Percentiles rank a stretch among this genome's conserved stretches.
phyloP scores from a whole-genome alignment of 2,888 invertebrate genomes.

The Artemia sp. region DNA sequence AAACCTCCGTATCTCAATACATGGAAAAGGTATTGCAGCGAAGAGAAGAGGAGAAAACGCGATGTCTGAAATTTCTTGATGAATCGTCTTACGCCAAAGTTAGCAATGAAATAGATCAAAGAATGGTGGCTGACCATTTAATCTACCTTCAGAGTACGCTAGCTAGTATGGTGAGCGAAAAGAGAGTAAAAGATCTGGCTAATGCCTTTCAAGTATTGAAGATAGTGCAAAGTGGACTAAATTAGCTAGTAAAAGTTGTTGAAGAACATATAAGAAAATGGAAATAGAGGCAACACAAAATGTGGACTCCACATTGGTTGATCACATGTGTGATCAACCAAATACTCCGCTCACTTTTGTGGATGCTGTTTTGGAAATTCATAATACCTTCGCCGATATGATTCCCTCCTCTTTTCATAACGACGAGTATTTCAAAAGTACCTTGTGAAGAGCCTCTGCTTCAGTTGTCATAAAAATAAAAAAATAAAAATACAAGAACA shows the following conservation, averaged over 20 bases:
- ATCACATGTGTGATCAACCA: constrained; percentile 47
- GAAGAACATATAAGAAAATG: constrained; percentile 53
- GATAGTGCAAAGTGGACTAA: constrained; percentile 58
- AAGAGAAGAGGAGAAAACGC: constrained; percentile 55
- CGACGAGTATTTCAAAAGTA: constrained; percentile 80
- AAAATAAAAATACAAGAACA: constrained; percentile 41
- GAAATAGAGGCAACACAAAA: constrained; percentile 49
- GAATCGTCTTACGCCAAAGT: constrained; percentile 38
- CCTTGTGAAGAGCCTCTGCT: constrained; percentile 85
- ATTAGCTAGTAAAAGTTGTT: constrained; percentile 44
- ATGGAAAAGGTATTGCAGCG: constrained; percentile 71
- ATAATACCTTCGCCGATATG: constrained; percentile 69
- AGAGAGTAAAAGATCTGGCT: constrained; percentile 60
- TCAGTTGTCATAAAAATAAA: constrained; percentile 49
- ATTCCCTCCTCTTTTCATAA: constrained; percentile 72
- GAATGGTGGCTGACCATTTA: constrained; percentile 61
- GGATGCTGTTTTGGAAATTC: constrained; percentile 69
- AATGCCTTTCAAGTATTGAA: constrained; percentile 71
- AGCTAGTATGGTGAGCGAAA: constrained; percentile 52
- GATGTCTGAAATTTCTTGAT: constrained; percentile 60
- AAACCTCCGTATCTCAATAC: constrained; percentile 68
- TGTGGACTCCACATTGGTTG: constrained; percentile 44
- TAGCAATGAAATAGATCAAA: constrained; percentile 41
- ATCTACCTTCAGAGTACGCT: constrained; percentile 54
- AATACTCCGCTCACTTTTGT: constrained; percentile 64